Percentiles rank a stretch among this genome's conserved stretches.
Conservation (phyloP, 2,113 vertebrate genomes). For the Pampusana beccarii region DNA sequence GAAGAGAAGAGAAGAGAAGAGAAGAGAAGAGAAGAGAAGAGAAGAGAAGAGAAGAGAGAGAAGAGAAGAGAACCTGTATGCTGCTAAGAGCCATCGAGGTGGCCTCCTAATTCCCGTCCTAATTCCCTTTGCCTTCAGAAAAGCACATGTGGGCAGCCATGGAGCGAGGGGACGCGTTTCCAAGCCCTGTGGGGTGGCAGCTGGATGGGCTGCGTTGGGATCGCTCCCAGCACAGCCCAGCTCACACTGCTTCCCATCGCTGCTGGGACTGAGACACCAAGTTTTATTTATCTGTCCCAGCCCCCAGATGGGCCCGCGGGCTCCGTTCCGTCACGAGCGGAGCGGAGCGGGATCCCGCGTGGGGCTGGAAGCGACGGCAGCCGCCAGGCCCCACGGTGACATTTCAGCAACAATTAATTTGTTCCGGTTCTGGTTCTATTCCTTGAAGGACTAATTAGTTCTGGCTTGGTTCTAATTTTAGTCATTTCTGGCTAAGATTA, state of each 20-base stretch:
- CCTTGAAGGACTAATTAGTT: conserved; percentile 52
- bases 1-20: no score
- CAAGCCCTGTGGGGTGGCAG: neutral
- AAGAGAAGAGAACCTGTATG: neutral
- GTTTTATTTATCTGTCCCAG: conserved; percentile 14
- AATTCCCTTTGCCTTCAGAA: neutral
- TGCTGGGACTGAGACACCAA: neutral
- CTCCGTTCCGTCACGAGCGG: neutral
- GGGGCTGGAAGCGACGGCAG: neutral
- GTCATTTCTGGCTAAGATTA: conserved; percentile 49
- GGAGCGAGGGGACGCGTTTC: accelerated
- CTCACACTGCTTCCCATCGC: neutral
- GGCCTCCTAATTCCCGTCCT: neutral
- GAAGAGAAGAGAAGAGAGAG: no score
- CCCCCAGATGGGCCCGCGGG: neutral
- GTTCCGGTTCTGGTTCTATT: conserved; percentile 60
- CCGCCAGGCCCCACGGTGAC: neutral
- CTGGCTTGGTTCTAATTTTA: conserved; percentile 59
- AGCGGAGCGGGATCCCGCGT: neutral
- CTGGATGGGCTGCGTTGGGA: neutral
- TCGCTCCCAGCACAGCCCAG: neutral
- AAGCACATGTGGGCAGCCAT: neutral
- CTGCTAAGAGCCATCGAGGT: accelerated
- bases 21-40: no score
- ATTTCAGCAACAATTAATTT: conserved; percentile 54